A percentile compares a stretch with the other conserved stretches of the same genome.
These are phyloP conservation scores for Chaenodraco wilsoni DNA, from an alignment of 2,797 vertebrate genomes.

Conservation along the genomic window DNA sequence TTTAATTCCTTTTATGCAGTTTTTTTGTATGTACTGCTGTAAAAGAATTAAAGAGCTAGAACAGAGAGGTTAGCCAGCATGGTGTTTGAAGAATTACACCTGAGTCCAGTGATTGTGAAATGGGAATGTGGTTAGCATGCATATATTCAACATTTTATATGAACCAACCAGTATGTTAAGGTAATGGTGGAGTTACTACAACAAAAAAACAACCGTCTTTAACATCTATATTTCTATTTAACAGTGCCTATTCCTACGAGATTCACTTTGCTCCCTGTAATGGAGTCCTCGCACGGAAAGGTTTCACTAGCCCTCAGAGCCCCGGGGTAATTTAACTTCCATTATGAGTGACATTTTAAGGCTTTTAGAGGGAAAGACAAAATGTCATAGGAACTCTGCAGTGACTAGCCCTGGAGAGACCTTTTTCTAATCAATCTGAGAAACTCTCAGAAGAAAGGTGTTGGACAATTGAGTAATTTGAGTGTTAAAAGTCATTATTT, in stretches of 20 bases:
- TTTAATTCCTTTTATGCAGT: neutral
- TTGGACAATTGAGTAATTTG: constrained; percentile 34
- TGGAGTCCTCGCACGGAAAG: constrained; percentile 41
- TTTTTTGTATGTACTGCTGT: neutral
- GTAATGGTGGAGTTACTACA: neutral
- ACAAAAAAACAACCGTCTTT: neutral
- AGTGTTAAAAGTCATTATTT: constrained; percentile 25
- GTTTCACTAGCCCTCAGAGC: constrained; percentile 50
- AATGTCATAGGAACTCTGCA: constrained; percentile 55
- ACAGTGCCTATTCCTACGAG: constrained; percentile 33
- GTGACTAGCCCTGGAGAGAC: constrained; percentile 28
- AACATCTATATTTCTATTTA: constrained; percentile 48
- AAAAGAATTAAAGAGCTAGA: neutral
- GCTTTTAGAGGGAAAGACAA: constrained; percentile 52
- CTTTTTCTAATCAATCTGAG: constrained; percentile 33
- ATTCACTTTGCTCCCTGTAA: constrained; percentile 54
- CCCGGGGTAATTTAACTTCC: constrained; percentile 60
- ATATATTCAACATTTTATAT: neutral
- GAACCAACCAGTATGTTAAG: neutral
- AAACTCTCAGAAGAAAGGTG: constrained; percentile 35
- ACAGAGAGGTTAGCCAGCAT: neutral
- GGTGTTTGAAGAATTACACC: neutral
- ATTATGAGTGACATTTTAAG: constrained; percentile 69
- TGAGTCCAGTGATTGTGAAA: neutral
- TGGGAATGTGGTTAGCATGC: constrained; percentile 2